Percentiles rank a stretch among this genome's conserved stretches.
These are phyloP conservation scores for Holothuria leucospilota DNA, from an alignment of 53 echinoderm and acorn worm species.

Conservation along the genomic window DNA sequence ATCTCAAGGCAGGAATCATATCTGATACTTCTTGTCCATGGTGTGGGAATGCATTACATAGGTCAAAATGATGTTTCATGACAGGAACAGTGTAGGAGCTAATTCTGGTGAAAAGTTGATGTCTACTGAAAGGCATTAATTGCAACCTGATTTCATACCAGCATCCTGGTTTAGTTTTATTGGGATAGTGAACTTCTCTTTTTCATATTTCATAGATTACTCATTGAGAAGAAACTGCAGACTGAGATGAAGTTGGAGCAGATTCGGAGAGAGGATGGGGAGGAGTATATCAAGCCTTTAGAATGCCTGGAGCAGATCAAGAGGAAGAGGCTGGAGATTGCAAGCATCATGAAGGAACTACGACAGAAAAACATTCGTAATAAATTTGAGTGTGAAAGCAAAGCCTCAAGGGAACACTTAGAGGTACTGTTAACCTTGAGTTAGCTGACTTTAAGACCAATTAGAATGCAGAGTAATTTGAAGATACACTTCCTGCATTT, in stretches of 20 bases:
- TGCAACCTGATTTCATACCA: too few species aligned
- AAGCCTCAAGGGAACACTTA: conserved; percentile 84
- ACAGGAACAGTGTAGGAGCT: too few species aligned
- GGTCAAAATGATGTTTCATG: too few species aligned
- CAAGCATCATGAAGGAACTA: conserved; percentile 84
- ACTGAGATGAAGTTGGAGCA: conserved; percentile 81
- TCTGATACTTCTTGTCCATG: too few species aligned
- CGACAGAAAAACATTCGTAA: conserved; percentile 90
- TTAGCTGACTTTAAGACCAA: background rate
- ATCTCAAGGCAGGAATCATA: too few species aligned
- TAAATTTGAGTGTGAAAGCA: conserved; percentile 93
- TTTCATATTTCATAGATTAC: conserved; percentile 60
- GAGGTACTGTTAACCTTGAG: conserved; percentile 63
- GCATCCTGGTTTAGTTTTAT: too few species aligned
- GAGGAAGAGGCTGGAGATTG: conserved; percentile 73
- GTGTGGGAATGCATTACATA: too few species aligned
- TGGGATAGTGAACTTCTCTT: too few species aligned
- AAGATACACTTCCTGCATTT: background rate
- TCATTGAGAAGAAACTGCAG: conserved; percentile 79
- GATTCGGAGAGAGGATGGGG: conserved; percentile 74
- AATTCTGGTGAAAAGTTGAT: too few species aligned
- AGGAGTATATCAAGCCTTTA: conserved; percentile 82
- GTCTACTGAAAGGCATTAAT: too few species aligned
- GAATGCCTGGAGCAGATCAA: conserved; percentile 83
- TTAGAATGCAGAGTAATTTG: background rate